A percentile compares a stretch with the other conserved stretches of the same genome.
These are phyloP conservation scores for Epsilonema sp. DNA, from an alignment of 2,888 invertebrate genomes.

Conservation along the genomic window DNA sequence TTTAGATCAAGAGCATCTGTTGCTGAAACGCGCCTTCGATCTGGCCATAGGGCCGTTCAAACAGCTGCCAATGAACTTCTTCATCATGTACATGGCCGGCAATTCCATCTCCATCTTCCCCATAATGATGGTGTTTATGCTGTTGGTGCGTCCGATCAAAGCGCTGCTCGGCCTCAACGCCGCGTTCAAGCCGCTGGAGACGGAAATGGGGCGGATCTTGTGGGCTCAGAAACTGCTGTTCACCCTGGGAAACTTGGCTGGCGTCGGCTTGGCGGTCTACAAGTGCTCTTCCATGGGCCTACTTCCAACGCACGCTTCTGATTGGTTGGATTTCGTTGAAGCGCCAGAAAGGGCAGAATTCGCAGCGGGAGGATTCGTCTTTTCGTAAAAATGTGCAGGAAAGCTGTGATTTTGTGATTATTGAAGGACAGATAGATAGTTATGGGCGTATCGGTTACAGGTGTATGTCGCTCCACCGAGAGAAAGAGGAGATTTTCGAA, in stretches of 20 bases:
- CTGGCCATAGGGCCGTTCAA: conserved; percentile 26
- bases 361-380: not conserved
- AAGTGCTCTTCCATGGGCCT: conserved; percentile 96
- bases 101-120: conserved; percentile 98
- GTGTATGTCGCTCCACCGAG: too few species aligned
- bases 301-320: conserved; percentile 84
- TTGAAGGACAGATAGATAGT: too few species aligned
- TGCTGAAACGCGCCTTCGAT: conserved; percentile 27
- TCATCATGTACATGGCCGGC: conserved; percentile 99
- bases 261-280: conserved; percentile 71
- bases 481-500: too few species aligned
- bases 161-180: conserved; percentile 61
- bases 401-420: too few species aligned
- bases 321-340: conserved; percentile 92
- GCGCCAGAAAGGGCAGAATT: conserved; percentile 37
- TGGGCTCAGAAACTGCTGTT: conserved; percentile 79
- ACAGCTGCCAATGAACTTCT: conserved; percentile 61
- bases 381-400: too few species aligned
- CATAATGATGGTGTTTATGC: conserved; percentile 99
- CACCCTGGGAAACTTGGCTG: conserved; percentile 73
- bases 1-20: conserved; percentile 22
- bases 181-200: conserved; percentile 28
- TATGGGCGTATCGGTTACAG: too few species aligned
- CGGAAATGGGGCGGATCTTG: not conserved
- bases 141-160: conserved; percentile 83